Base-by-base conservation (phyloP, 2,113 vertebrate species). In the Rattus rattus region DNA sequence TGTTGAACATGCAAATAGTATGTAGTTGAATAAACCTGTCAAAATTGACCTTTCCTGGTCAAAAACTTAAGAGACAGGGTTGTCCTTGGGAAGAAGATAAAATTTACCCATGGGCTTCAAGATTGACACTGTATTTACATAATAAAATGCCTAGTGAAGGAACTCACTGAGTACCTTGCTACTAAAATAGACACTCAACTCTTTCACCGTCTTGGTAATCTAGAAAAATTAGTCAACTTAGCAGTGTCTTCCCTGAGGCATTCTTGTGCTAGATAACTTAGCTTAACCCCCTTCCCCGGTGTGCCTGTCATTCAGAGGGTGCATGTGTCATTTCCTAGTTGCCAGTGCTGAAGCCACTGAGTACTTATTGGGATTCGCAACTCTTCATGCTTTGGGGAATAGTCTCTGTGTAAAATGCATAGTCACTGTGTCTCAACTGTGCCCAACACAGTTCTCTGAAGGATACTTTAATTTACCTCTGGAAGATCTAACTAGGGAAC, bases 101-200 rank as follows among this genome's bases (percentile, higher is more conserved):
- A 77, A 61, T 4, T 30, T 88, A 12, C 13, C 54, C 28, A 2
- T 43, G 84, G n/a, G 59, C 17, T 75, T 56, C 17, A 28, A 3
- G 4, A 1, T 61, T 28, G 52, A 11, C 11, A 5, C 22, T 92
- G 5, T 90, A 17, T 67, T 89, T 36, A 36, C 2, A 19, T 83
- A 26, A 39, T 61, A 36, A 17, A 43, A 39, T 0, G 0, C 52
- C 36, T 36, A 0, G 0, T 39, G 22, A 26, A 87, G 73, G 33
- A n/a, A 16, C n/a, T 70, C 7, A 28, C 52, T 0, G 0, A 28
- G 16, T 7, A 2, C 16, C 22, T 1, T 79, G 52, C 36, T 65
- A 43, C 20, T 17, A 9, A 63, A 87, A 88, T 28, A 36, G 9
- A 30, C 11, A 14, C 63, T 10, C 30, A n/a, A 33, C 30, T 80